phyloP scores from a whole-genome alignment of 2,797 vertebrate genomes.

The Rhinatrema bivittatum region DNA sequence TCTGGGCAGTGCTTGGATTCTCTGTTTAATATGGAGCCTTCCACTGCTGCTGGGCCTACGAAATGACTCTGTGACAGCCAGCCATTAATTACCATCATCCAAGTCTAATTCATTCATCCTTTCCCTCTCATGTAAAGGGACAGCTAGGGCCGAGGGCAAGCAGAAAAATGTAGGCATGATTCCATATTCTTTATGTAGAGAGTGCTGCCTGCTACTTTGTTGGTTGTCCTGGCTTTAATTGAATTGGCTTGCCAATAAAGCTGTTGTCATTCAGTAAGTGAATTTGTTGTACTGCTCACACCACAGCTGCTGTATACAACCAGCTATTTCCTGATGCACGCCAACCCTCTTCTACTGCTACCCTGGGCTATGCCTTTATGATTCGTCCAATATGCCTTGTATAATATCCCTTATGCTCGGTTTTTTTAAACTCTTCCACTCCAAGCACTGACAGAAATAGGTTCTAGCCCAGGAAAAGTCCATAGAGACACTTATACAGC shows the following conservation, averaged over 20 bases:
- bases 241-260: slow-evolving; percentile 88
- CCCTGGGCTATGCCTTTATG: slow-evolving; percentile 40
- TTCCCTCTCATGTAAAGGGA: slow-evolving; percentile 64
- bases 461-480: background rate
- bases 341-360: slow-evolving; percentile 54
- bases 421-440: background rate
- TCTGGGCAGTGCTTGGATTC: slow-evolving; percentile 33
- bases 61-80: slow-evolving; percentile 64
- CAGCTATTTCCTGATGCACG: slow-evolving; percentile 70
- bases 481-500: background rate
- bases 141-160: slow-evolving; percentile 67
- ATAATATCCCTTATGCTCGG: background rate
- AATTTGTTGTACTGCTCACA: slow-evolving; percentile 72
- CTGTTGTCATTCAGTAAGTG: slow-evolving; percentile 82
- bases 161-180: slow-evolving; percentile 69
- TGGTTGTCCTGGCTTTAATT: slow-evolving; percentile 78
- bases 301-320: slow-evolving; percentile 75
- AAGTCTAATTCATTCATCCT: slow-evolving; percentile 67
- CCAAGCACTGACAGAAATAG: background rate
- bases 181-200: slow-evolving; percentile 68
- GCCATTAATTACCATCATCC: slow-evolving; percentile 72
- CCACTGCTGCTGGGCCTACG: slow-evolving; percentile 40
- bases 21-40: slow-evolving; percentile 42
- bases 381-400: background rate
- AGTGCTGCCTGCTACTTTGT: slow-evolving; percentile 65